A percentile compares a stretch with the other conserved stretches of the same genome.
phyloP scores from a whole-genome alignment of 2,113 vertebrate species.

The Holacanthus passer region DNA sequence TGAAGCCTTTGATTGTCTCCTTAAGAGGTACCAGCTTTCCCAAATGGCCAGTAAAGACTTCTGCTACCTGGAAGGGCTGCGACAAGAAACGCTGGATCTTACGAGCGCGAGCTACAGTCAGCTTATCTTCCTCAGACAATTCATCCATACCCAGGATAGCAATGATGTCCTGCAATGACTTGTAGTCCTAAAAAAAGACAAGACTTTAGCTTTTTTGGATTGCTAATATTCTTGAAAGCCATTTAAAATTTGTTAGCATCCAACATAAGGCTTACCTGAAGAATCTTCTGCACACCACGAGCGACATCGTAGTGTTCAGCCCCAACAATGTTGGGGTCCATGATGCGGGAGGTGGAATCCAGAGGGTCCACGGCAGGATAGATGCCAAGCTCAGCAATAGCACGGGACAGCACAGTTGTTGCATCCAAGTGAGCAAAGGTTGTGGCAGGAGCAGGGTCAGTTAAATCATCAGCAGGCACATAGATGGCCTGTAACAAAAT shows the following conservation, averaged over 20 bases:
- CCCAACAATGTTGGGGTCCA: conserved; percentile 17
- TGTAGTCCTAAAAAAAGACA: conserved; percentile 5
- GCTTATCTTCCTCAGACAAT: conserved; percentile 12
- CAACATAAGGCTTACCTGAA: background rate
- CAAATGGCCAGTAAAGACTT: conserved; percentile 10
- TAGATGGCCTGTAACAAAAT: conserved; percentile 2
- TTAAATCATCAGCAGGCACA: conserved; percentile 8
- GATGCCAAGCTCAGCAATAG: conserved; percentile 13
- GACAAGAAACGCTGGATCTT: conserved; percentile 15
- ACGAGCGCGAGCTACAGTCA: background rate
- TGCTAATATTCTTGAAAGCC: background rate
- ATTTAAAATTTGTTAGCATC: background rate
- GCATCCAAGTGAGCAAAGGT: conserved; percentile 13
- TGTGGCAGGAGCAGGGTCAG: conserved; percentile 11
- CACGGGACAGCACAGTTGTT: conserved; percentile 18
- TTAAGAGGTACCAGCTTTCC: conserved; percentile 6
- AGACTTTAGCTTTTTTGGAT: background rate
- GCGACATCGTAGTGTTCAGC: conserved; percentile 11
- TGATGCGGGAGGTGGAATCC: conserved; percentile 15
- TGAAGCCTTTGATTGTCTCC: conserved; percentile 13
- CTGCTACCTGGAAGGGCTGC: conserved; percentile 3
- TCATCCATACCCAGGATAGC: conserved; percentile 18
- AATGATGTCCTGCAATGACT: conserved; percentile 16
- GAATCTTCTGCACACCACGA: conserved; percentile 14
- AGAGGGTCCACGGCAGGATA: conserved; percentile 10